phyloP scores from a whole-genome alignment of 2,888 invertebrate genomes.

The Tinea semifulvella region DNA sequence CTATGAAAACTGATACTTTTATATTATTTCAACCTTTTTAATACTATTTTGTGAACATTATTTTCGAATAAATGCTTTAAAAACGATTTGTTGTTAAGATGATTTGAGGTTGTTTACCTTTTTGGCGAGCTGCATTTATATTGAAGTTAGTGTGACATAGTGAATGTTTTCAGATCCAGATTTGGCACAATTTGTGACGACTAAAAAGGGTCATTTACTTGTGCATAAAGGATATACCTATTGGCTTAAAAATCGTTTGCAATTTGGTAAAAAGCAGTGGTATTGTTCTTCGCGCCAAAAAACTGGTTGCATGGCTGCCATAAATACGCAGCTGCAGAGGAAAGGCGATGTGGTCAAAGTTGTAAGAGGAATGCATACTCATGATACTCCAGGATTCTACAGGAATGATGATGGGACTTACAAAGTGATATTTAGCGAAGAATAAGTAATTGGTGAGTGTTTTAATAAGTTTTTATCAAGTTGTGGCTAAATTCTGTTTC shows the following conservation, averaged over 20 bases:
- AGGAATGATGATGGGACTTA: constrained; percentile 15
- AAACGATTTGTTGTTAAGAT: too few relatives aligned
- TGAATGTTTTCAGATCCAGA: constrained; percentile 46
- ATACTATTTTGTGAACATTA: too few relatives aligned
- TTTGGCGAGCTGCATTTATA: too few relatives aligned
- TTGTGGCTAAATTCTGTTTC: too few relatives aligned
- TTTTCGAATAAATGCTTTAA: too few relatives aligned
- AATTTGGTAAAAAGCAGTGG: constrained; percentile 58
- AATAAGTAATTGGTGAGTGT: not conserved
- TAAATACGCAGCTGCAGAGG: constrained; percentile 47
- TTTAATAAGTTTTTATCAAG: too few relatives aligned
- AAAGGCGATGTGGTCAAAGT: constrained; percentile 42
- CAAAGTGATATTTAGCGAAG: constrained; percentile 7
- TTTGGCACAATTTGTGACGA: constrained; percentile 54
- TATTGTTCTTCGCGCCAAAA: constrained; percentile 53
- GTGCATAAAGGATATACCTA: constrained; percentile 57
- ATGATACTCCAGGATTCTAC: constrained; percentile 21
- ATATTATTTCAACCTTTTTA: too few relatives aligned
- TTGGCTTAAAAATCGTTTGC: constrained; percentile 51
- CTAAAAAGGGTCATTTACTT: constrained; percentile 54
- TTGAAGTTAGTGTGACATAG: too few relatives aligned
- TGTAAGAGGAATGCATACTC: constrained; percentile 55
- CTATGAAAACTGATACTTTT: too few relatives aligned
- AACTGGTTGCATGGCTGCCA: constrained; percentile 57
- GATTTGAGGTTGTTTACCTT: too few relatives aligned